A percentile compares a stretch with the other conserved stretches of the same genome.
Evolutionary conservation across 2,888 invertebrate species (phyloP).

Genomic region (Dasypogon diadema): DNA sequence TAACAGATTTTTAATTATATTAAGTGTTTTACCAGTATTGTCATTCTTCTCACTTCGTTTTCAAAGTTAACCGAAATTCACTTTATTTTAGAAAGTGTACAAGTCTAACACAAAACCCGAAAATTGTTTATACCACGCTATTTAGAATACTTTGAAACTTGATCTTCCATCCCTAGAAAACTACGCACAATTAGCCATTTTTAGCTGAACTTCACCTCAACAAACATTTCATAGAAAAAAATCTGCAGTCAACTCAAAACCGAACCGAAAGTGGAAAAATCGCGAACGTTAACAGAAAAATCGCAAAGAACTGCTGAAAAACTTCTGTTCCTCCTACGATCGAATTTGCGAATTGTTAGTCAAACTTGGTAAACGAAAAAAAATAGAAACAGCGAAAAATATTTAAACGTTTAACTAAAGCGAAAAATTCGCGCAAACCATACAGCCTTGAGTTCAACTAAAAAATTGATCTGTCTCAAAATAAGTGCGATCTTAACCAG

Average conservation of each 20-base stretch:
- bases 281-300: constrained; percentile 16
- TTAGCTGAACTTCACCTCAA: too few relatives aligned
- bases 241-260: neutral
- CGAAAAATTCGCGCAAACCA: neutral
- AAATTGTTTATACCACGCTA: too few relatives aligned
- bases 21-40: too few relatives aligned
- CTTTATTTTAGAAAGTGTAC: too few relatives aligned
- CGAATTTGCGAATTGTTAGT: neutral
- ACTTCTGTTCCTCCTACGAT: neutral
- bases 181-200: constrained; percentile 1
- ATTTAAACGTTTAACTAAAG: neutral
- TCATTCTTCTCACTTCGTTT: too few relatives aligned
- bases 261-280: neutral
- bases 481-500: constrained; percentile 54
- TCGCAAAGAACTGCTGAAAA: constrained; percentile 8
- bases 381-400: too few relatives aligned
- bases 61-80: too few relatives aligned
- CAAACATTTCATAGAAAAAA: neutral
- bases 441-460: constrained; percentile 50
- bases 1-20: too few relatives aligned
- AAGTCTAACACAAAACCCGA: too few relatives aligned
- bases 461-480: constrained; percentile 52
- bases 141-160: neutral
- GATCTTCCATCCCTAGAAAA: neutral
- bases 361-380: neutral